Evolutionary conservation across 2,797 vertebrate genomes (phyloP).

Genomic region (Setipinna tenuifilis): DNA sequence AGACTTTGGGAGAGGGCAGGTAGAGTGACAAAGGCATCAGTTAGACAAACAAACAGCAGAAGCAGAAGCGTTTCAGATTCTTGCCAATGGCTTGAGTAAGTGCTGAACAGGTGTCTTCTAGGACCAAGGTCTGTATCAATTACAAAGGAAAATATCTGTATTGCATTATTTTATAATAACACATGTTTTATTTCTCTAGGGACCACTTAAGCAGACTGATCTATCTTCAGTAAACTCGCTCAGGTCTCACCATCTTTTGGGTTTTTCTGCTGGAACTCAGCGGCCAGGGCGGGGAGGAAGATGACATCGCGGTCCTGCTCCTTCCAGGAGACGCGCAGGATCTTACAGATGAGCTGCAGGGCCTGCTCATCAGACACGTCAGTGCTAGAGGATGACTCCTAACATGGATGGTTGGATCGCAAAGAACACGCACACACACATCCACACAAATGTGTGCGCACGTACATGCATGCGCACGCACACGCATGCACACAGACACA

Average conservation of each 20-base stretch:
- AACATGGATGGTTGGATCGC: background rate
- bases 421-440: background rate
- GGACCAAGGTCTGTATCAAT: background rate
- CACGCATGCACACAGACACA: background rate
- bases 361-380: slow-evolving; percentile 97
- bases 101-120: background rate
- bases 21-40: background rate
- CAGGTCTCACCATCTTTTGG: slow-evolving; percentile 87
- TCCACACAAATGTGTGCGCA: background rate
- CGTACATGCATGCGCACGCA: background rate
- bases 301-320: slow-evolving; percentile 96
- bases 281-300: slow-evolving; percentile 90
- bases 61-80: background rate
- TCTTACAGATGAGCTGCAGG: slow-evolving; percentile 97
- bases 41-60: background rate
- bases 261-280: slow-evolving; percentile 93
- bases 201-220: no score
- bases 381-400: slow-evolving; percentile 88
- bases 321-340: slow-evolving; percentile 98
- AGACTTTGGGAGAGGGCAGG: slow-evolving; percentile 73
- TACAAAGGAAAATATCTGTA: background rate
- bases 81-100: background rate
- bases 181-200: no score
- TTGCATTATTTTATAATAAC: no score
- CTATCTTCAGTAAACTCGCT: background rate